Evolutionary conservation across 1,140 invertebrate genomes (phyloP).

Genomic region (Drosophila miranda): DNA sequence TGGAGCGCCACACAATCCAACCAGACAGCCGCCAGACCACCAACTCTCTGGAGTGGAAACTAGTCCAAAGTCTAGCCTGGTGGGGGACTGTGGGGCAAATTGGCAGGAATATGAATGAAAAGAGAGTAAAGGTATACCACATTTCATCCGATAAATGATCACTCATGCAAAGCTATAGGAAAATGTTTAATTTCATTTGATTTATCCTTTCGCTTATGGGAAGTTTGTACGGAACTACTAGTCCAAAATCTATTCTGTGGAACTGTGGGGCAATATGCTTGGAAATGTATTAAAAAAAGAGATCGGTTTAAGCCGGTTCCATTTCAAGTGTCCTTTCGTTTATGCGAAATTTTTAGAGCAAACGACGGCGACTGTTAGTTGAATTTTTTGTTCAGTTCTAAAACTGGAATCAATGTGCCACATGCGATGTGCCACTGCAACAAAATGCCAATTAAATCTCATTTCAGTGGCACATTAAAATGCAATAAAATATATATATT

Average conservation of each 20-base stretch:
- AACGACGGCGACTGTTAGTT: no score
- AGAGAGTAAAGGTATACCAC: not conserved
- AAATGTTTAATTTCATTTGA: no score
- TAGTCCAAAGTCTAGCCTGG: conserved; percentile 69
- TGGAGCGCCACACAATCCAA: conserved; percentile 59
- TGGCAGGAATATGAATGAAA: not conserved
- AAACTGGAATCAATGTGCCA: conserved; percentile 55
- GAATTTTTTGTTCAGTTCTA: not conserved
- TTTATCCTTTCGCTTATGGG: no score
- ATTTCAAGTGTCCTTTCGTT: no score
- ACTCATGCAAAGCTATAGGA: no score
- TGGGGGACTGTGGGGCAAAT: conserved; percentile 36
- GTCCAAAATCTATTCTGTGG: no score
- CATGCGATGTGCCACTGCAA: conserved; percentile 34
- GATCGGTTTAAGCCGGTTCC: no score
- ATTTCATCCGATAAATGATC: no score
- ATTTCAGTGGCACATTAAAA: conserved; percentile 77
- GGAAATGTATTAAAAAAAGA: no score
- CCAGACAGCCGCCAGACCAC: conserved; percentile 40
- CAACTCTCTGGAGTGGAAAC: conserved; percentile 14
- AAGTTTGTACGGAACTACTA: no score
- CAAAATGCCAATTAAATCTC: conserved; percentile 74
- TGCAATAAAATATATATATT: conserved; percentile 66
- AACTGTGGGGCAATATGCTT: no score
- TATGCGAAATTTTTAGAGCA: no score